Evolutionary conservation across 2,797 vertebrate genomes (phyloP).

Genomic region (Steatocranus sp.): DNA sequence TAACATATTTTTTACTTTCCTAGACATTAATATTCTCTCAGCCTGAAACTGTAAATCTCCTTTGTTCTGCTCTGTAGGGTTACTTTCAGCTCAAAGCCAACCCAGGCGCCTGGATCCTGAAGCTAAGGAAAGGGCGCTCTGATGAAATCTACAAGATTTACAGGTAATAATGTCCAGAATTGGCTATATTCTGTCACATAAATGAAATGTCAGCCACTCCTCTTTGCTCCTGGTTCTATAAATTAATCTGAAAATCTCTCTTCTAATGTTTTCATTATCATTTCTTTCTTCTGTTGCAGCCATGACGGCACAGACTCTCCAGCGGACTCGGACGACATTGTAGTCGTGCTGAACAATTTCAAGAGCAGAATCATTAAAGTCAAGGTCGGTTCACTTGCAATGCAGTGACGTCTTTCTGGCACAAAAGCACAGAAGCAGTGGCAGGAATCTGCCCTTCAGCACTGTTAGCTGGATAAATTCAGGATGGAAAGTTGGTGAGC

Average conservation of each 20-base stretch:
- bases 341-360: conserved; percentile 92
- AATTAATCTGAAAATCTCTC: background rate
- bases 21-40: background rate
- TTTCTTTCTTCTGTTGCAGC: conserved; percentile 60
- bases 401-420: background rate
- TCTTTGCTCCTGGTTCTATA: background rate
- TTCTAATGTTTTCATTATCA: background rate
- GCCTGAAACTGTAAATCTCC: background rate
- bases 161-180: conserved; percentile 68
- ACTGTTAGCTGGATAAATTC: background rate
- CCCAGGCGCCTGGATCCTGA: conserved; percentile 92
- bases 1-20: background rate
- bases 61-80: conserved; percentile 73
- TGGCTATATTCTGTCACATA: background rate
- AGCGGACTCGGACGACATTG: conserved; percentile 84
- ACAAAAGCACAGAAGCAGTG: background rate
- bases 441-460: background rate
- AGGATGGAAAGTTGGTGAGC: background rate
- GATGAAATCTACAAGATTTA: conserved; percentile 98
- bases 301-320: conserved; percentile 96
- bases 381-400: conserved; percentile 76
- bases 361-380: conserved; percentile 98
- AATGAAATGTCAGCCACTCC: background rate
- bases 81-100: conserved; percentile 99
- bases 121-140: conserved; percentile 91